Conservation (phyloP, 2,113 vertebrate species). For the Aplodontia rufa region DNA sequence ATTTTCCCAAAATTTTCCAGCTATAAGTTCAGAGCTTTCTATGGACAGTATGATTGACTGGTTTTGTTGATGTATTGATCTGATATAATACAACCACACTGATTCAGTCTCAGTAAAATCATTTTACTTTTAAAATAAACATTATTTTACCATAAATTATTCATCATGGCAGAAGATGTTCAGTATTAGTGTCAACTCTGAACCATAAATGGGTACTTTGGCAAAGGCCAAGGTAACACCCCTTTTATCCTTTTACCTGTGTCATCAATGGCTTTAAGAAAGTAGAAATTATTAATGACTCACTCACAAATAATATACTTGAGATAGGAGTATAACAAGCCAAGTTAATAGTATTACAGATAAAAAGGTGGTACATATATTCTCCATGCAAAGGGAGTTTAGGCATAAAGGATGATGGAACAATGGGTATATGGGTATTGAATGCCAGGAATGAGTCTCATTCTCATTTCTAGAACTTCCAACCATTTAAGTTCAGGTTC, state of each 20-base stretch:
- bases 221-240: background rate
- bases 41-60: background rate
- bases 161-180: constrained; percentile 16
- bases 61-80: constrained; percentile 47
- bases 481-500: background rate
- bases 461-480: background rate
- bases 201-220: constrained; percentile 27
- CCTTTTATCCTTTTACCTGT: background rate
- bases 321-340: background rate
- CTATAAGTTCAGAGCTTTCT: background rate
- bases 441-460: background rate
- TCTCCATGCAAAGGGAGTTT: background rate
- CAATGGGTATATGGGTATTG: background rate
- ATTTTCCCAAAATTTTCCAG: background rate
- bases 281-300: background rate
- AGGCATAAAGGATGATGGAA: background rate
- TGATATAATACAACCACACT: background rate
- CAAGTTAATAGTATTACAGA: background rate
- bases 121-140: constrained; percentile 11
- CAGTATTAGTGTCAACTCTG: background rate
- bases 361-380: background rate
- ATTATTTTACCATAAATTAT: constrained; percentile 31
- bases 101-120: background rate
- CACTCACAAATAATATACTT: background rate
- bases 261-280: background rate